A percentile compares a stretch with the other conserved stretches of the same genome.
Conservation (phyloP, 2,797 vertebrate species). For the Oreochromis grahami region DNA sequence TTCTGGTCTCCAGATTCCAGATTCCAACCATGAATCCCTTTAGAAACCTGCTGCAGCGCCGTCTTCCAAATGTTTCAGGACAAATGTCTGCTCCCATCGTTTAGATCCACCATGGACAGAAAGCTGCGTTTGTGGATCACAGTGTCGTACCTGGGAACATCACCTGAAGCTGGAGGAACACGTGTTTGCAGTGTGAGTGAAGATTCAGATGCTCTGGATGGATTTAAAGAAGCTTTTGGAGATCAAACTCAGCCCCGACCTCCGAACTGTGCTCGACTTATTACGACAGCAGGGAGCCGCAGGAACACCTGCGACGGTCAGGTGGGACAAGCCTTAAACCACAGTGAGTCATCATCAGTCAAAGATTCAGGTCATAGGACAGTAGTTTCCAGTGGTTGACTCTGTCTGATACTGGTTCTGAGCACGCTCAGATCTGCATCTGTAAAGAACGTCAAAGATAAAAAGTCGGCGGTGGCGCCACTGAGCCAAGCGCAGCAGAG, state of each 20-base stretch:
- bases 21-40: background rate
- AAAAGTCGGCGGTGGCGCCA: background rate
- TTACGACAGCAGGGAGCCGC: background rate
- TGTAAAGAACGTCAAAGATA: background rate
- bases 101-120: background rate
- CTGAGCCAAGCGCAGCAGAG: background rate
- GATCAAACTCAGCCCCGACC: background rate
- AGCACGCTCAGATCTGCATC: background rate
- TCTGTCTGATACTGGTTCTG: background rate
- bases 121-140: background rate
- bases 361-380: background rate
- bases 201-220: background rate
- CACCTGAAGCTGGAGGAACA: background rate
- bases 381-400: background rate
- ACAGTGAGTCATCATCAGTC: background rate
- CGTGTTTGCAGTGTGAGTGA: background rate
- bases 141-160: background rate
- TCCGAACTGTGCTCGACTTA: background rate
- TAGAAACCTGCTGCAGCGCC: background rate
- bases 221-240: background rate
- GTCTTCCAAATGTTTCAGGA: background rate
- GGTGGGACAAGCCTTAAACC: background rate
- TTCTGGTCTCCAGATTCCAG: background rate
- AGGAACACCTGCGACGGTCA: background rate
- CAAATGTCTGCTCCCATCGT: background rate